These are phyloP conservation scores for Lordiphosa stackelbergi DNA, from an alignment of 1,140 invertebrate species.

Conservation along the genomic window DNA sequence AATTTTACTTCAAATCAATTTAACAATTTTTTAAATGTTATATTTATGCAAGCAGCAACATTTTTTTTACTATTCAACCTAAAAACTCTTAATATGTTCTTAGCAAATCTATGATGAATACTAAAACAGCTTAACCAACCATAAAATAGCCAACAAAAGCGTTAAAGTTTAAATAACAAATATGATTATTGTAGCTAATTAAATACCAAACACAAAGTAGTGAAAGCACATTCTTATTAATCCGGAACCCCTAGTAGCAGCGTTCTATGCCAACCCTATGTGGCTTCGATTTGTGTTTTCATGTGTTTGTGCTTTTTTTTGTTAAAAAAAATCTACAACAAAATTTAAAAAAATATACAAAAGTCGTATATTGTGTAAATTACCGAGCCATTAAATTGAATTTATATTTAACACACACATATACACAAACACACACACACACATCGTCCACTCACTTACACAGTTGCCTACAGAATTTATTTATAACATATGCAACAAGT, in stretches of 20 bases:
- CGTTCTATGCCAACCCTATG: constrained; percentile 20
- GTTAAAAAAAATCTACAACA: constrained; percentile 42
- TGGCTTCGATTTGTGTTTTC: constrained; percentile 52
- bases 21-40: too few species aligned
- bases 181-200: constrained; percentile 67
- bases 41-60: too few species aligned
- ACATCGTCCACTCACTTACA: constrained; percentile 57
- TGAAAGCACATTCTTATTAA: constrained; percentile 27
- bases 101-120: constrained; percentile 53
- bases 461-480: constrained; percentile 60
- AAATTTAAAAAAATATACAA: constrained; percentile 60
- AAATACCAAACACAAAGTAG: constrained; percentile 49
- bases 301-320: constrained; percentile 30
- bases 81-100: constrained; percentile 16
- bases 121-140: constrained; percentile 64
- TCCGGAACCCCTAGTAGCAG: constrained; percentile 26
- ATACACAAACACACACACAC: constrained; percentile 21
- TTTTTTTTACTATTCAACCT: constrained; percentile 26
- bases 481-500: constrained; percentile 32
- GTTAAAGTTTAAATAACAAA: constrained; percentile 67
- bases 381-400: constrained; percentile 77
- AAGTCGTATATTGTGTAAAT: constrained; percentile 67
- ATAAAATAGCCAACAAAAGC: constrained; percentile 53
- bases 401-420: constrained; percentile 63
- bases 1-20: too few species aligned